Percentiles rank a stretch among this genome's conserved stretches.
These are phyloP conservation scores for Daboia siamensis DNA, from an alignment of 2,113 vertebrate species.

Conservation along the genomic window DNA sequence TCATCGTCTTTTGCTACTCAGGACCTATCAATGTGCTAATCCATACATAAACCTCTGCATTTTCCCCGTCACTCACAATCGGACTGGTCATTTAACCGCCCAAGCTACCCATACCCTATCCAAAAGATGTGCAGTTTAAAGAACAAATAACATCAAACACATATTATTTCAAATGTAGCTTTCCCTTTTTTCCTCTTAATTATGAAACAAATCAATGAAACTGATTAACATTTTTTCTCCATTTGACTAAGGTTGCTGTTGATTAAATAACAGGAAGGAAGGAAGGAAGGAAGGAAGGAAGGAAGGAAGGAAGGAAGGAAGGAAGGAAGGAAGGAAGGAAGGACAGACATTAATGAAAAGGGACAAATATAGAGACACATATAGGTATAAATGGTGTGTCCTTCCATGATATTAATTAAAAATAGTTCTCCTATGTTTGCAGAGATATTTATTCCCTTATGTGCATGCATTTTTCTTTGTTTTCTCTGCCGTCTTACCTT, in stretches of 20 bases:
- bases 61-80: constrained; percentile 73
- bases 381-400: constrained; percentile 64
- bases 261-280: constrained; percentile 67
- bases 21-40: constrained; percentile 85
- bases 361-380: constrained; percentile 53
- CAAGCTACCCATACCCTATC: constrained; percentile 54
- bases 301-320: no score
- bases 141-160: constrained; percentile 5
- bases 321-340: background rate
- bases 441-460: constrained; percentile 58
- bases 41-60: constrained; percentile 83
- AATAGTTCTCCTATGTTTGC: constrained; percentile 63
- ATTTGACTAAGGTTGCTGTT: constrained; percentile 73
- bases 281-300: background rate
- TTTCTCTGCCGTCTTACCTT: background rate
- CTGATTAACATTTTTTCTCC: constrained; percentile 73
- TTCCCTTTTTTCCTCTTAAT: constrained; percentile 63
- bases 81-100: constrained; percentile 72
- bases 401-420: constrained; percentile 71
- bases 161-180: constrained; percentile 65
- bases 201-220: constrained; percentile 68
- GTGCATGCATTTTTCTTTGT: constrained; percentile 35
- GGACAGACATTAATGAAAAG: background rate
- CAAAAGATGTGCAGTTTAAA: constrained; percentile 48
- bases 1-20: constrained; percentile 89